Evolutionary conservation across 1,140 invertebrate genomes (phyloP), one percentile per base, ranked within the genome.

Genomic region (Geopemphigus sp.): DNA sequence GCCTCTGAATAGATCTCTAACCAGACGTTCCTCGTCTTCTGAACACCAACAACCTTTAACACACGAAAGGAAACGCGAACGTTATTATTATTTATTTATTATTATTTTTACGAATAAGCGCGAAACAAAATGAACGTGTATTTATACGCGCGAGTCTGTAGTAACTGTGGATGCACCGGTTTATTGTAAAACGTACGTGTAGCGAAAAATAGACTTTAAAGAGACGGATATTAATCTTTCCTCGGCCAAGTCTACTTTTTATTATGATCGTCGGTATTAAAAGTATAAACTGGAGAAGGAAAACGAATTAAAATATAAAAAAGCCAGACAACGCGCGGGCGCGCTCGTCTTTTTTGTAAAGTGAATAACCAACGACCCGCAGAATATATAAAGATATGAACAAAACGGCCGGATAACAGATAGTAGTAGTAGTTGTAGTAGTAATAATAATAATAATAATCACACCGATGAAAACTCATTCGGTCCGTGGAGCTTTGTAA

Each of bases 1-100:
- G 82, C 97, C 96, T 84, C 95, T 91, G 88, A 99, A 99, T 73
- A 99, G 89, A 88, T 99, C 95, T 83, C 95, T 90, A 72, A 99
- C 95, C 84, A 99, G 88, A 83, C 94, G 90, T 87, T 98, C 96
- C 87, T 98, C 96, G 90, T 97, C 96, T 88, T 97, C 96, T 29
- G 94, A 96, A 85, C 92, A 83, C 90, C 91, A 92, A 84, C 73
- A 86, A 86, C 82, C 50, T 72, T 73, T 15, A 19, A 47, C 53
- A 72, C 47, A 72, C 8, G 53, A 29, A 72, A 61, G 45, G 76
- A 80, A 61, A 76, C 4, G 59, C 29, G 59, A 78, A 84, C 80
- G 83, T 83, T 81, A 83, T 80, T 83, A 82, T 68, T 53, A n/a
- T n/a, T n/a, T n/a, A n/a, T n/a, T n/a, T n/a, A n/a, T n/a, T n/a